Evolutionary conservation across 2,113 vertebrate species (phyloP).

Genomic region (Chaetops frenatus): DNA sequence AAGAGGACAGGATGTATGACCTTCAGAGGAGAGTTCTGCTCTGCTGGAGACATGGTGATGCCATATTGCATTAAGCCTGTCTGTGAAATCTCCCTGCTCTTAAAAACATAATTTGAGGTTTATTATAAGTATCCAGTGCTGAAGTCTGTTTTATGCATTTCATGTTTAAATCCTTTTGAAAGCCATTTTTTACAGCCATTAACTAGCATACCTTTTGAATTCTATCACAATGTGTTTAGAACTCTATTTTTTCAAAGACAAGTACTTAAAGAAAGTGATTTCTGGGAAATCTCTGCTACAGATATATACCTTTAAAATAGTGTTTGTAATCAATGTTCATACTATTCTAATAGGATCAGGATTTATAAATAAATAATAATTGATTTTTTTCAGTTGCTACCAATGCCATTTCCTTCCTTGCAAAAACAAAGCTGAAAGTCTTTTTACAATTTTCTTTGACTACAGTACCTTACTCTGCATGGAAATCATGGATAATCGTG

Average conservation of each 20-base stretch:
- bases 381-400: not conserved
- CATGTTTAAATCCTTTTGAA: not conserved
- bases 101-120: not conserved
- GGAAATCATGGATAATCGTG: not conserved
- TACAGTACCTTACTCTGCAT: not conserved
- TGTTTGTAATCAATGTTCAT: not conserved
- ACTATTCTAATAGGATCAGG: not conserved
- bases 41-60: not conserved
- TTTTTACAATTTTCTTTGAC: not conserved
- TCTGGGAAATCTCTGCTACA: not conserved
- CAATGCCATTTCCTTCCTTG: not conserved
- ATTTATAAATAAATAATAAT: not conserved
- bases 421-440: not conserved
- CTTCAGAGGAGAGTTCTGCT: constrained; percentile 26
- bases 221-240: not conserved
- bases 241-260: not conserved
- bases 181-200: not conserved
- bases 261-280: not conserved
- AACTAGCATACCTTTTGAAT: not conserved
- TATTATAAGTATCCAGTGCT: not conserved
- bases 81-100: not conserved
- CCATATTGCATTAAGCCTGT: not conserved
- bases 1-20: not conserved
- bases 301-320: not conserved
- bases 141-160: not conserved